These are phyloP conservation scores for Papilio xuthus DNA, from an alignment of 1,140 invertebrate species.

Conservation along the genomic window DNA sequence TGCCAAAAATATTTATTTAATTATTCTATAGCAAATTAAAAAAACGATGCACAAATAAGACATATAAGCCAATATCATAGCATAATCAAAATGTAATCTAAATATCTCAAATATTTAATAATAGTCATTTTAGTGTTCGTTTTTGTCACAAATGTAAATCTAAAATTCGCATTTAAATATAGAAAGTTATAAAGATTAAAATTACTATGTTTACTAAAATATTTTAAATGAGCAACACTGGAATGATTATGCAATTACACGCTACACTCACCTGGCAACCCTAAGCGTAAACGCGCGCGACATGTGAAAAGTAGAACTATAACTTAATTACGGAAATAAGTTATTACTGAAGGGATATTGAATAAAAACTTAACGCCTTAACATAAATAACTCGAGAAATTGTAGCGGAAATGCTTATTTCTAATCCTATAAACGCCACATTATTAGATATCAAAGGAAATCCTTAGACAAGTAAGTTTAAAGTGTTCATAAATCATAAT, in stretches of 20 bases:
- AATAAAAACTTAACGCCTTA: conserved; percentile 33
- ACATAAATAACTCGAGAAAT: conserved; percentile 25
- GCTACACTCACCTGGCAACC: neutral
- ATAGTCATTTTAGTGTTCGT: no score
- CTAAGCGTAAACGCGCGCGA: conserved; percentile 29
- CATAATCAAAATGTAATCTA: neutral
- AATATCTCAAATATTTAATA: no score
- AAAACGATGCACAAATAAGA: neutral
- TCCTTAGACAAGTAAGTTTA: conserved; percentile 13
- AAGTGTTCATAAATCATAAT: conserved; percentile 14
- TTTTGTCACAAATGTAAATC: no score
- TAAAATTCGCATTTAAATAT: neutral
- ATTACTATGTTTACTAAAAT: neutral
- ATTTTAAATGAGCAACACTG: neutral
- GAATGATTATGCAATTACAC: conserved; percentile 29
- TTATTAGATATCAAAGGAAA: conserved; percentile 34
- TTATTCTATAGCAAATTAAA: neutral
- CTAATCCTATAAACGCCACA: conserved; percentile 22
- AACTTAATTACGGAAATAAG: conserved; percentile 33
- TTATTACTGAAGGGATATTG: conserved; percentile 32
- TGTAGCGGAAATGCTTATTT: conserved; percentile 34
- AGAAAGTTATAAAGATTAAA: neutral
- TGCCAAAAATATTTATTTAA: conserved; percentile 8
- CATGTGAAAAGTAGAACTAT: conserved; percentile 35
- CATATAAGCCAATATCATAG: no score